phyloP scores from a whole-genome alignment of 2,888 invertebrate species.

The Baronia brevicornis region DNA sequence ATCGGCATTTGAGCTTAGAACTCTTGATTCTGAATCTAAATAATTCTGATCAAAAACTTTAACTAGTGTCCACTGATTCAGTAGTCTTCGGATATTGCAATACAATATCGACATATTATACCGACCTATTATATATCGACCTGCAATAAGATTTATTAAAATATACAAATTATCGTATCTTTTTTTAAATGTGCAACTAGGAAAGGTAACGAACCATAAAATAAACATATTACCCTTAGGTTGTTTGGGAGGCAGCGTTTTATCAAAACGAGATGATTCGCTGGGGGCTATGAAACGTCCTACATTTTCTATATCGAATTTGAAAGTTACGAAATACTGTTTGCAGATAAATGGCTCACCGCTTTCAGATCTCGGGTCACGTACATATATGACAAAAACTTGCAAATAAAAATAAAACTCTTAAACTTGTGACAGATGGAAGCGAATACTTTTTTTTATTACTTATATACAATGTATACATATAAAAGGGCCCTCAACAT shows the following conservation, averaged over 20 bases:
- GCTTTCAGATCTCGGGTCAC: slow-evolving; percentile 17
- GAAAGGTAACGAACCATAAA: slow-evolving; percentile 53
- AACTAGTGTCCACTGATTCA: too few species aligned
- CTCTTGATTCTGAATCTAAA: too few species aligned
- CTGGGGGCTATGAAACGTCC: slow-evolving; percentile 42
- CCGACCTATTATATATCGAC: too few species aligned
- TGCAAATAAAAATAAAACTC: slow-evolving; percentile 22
- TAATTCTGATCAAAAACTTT: too few species aligned
- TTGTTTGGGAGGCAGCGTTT: slow-evolving; percentile 33
- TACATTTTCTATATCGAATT: slow-evolving; percentile 50
- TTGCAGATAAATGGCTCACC: slow-evolving; percentile 23
- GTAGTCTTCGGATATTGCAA: too few species aligned
- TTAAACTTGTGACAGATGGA: slow-evolving; percentile 13
- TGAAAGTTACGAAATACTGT: slow-evolving; percentile 22
- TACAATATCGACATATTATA: too few species aligned
- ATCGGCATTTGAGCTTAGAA: too few species aligned
- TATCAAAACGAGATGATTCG: slow-evolving; percentile 36
- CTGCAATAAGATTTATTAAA: too few species aligned
- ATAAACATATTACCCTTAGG: slow-evolving; percentile 51
- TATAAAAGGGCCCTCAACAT: slow-evolving; percentile 10
- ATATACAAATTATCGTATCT: too few species aligned
- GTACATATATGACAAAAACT: slow-evolving; percentile 14
- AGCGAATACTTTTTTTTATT: slow-evolving; percentile 6
- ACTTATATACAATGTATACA: too few species aligned
- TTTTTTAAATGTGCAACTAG: slow-evolving; percentile 41